These are phyloP conservation scores for Chromobotia macracanthus DNA, from an alignment of 2,797 vertebrate species.

Conservation along the genomic window DNA sequence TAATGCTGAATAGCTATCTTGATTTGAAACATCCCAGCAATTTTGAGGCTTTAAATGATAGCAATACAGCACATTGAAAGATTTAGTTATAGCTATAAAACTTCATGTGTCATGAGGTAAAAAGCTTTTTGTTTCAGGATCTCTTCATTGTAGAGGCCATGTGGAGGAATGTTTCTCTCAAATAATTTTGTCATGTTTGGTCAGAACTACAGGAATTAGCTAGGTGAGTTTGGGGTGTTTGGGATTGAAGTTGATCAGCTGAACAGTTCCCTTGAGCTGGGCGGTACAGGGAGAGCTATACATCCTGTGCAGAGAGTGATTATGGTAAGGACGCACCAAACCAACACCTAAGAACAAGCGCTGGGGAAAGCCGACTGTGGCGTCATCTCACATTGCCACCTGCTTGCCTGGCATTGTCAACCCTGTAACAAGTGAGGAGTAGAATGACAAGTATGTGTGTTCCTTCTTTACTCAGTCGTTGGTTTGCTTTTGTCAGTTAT, in stretches of 20 bases:
- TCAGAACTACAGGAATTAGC: slow-evolving; percentile 69
- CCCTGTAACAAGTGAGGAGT: too few species aligned
- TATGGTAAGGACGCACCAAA: too few species aligned
- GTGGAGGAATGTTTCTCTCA: slow-evolving; percentile 46
- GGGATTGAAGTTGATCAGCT: slow-evolving; percentile 43
- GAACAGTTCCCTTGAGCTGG: slow-evolving; percentile 32
- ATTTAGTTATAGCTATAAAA: not conserved
- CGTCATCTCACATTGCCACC: too few species aligned
- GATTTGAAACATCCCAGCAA: not conserved
- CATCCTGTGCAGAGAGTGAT: not conserved
- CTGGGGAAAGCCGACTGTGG: too few species aligned
- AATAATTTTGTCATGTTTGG: slow-evolving; percentile 66
- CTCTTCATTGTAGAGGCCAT: slow-evolving; percentile 32
- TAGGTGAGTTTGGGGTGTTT: slow-evolving; percentile 52
- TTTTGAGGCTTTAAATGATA: not conserved
- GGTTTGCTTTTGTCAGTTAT: too few species aligned
- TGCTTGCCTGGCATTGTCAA: too few species aligned
- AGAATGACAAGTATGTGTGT: too few species aligned
- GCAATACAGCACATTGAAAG: not conserved
- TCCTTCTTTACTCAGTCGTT: too few species aligned
- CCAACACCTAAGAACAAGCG: too few species aligned
- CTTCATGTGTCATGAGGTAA: not conserved
- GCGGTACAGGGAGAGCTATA: not conserved
- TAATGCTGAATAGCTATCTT: not conserved
- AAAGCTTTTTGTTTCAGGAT: slow-evolving; percentile 3